Percentiles rank a stretch among this genome's conserved stretches.
Evolutionary conservation across 2,797 vertebrate species (phyloP).

Genomic region (Falco rusticolus): DNA sequence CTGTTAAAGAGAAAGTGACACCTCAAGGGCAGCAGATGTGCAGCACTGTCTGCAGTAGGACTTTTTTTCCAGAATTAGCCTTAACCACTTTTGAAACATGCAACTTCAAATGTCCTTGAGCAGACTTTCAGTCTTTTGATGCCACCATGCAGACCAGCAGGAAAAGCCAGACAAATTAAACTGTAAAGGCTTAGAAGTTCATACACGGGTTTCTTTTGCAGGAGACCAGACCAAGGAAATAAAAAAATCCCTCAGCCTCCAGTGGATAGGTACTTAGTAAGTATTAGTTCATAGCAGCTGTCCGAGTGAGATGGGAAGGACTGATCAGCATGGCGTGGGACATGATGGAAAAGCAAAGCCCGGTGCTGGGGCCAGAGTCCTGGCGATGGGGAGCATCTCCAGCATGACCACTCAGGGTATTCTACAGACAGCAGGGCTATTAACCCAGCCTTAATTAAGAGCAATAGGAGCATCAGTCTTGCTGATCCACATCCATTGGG

Average conservation of each 20-base stretch:
- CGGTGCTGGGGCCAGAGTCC: not conserved
- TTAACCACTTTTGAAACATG: not conserved
- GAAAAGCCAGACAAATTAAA: not conserved
- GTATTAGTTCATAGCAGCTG: not conserved
- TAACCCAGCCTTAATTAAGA: not conserved
- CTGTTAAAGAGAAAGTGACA: not conserved
- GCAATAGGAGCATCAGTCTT: not conserved
- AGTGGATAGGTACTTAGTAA: not conserved
- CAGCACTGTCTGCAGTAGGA: not conserved
- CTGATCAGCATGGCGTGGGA: not conserved
- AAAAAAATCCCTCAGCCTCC: not conserved
- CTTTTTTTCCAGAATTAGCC: not conserved
- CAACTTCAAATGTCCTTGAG: not conserved
- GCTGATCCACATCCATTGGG: not conserved
- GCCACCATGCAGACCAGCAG: not conserved
- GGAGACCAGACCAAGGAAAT: not conserved
- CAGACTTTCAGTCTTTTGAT: rapidly evolving
- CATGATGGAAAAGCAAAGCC: not conserved
- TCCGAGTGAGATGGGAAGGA: not conserved
- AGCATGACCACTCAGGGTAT: not conserved
- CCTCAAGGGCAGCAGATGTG: not conserved
- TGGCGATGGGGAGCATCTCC: not conserved
- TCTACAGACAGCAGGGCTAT: not conserved
- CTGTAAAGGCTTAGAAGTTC: not conserved
- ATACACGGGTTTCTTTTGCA: not conserved